Evolutionary conservation across 2,113 vertebrate species (phyloP).

Genomic region (Crotalus viridis): DNA sequence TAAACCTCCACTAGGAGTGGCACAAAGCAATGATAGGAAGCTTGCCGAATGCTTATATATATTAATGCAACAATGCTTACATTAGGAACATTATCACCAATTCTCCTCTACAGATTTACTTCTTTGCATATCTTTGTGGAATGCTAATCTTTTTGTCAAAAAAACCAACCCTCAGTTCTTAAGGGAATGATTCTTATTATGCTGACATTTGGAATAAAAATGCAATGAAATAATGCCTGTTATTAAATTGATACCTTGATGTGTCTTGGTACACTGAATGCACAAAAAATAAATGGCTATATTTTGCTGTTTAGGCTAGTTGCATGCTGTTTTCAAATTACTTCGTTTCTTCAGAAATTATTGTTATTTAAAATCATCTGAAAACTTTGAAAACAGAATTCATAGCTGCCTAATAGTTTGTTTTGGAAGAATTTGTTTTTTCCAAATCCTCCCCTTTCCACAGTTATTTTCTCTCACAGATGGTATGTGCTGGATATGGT

Average conservation of each 20-base stretch:
- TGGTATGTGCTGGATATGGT: neutral
- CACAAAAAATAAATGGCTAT: neutral
- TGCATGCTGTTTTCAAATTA: neutral
- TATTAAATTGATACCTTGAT: neutral
- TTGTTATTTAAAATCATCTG: constrained; percentile 8
- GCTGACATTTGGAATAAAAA: neutral
- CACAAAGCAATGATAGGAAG: neutral
- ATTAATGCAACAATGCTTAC: neutral
- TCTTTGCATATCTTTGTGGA: neutral
- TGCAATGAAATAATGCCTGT: neutral
- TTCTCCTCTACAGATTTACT: neutral
- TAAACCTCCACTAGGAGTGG: neutral
- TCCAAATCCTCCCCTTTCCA: neutral
- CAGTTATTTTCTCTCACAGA: constrained; percentile 29
- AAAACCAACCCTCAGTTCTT: neutral
- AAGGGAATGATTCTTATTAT: neutral
- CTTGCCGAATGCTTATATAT: neutral
- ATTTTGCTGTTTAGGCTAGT: neutral
- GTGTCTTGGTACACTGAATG: neutral
- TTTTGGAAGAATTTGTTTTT: neutral
- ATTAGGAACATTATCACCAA: neutral
- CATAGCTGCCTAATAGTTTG: constrained; percentile 13
- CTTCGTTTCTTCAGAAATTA: neutral
- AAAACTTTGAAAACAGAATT: constrained; percentile 36
- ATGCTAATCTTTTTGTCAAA: neutral